Evolutionary conservation across 2,113 vertebrate genomes (phyloP), one percentile per base, ranked within the genome.

Genomic region (Budorcas taxicolor): DNA sequence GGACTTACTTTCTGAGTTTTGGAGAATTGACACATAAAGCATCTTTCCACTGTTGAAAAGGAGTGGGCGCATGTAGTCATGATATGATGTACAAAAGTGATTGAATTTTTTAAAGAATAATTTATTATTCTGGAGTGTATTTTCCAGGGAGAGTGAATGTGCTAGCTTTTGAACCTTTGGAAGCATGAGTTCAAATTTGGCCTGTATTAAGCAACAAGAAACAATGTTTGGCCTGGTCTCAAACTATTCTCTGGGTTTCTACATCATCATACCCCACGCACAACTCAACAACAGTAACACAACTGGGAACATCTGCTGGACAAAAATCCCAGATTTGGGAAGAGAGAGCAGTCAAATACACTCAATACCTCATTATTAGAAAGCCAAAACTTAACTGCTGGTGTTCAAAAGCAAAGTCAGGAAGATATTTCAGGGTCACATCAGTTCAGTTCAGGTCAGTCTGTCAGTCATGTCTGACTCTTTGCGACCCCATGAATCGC

Each of bases 211-310:
- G 31, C 76, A 71, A 11, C 58, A 97, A 97, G 95, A 81, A 97
- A 98, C 97, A 98, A 97, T 97, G 40, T 98, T 98, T 98, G 98
- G 93, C 98, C 97, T 67, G 12, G 71, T 96, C 83, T 98, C 96
- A 94, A 97, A 74, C 87, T 97, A 36, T 76, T 97, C 94, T 97
- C 97, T 97, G 95, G 74, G 83, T 97, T 98, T 98, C 95, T 97
- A 95, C 94, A 98, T 97, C 95, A 78, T 64, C 81, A 55, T 92
- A 76, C 55, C 84, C 94, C 96, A 96, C 3, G 15, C 94, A 95
- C 16, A 97, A 74, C 92, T 93, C 87, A 98, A 94, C 93, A 97
- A 95, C 87, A 86, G 96, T 97, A 97, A 95, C 89, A 97, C 74
- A 97, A 98, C 97, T 98, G 92, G 95, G 98, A 98, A 96, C 97